Conservation (phyloP, 2,113 vertebrate species). For the Chaetops frenatus region DNA sequence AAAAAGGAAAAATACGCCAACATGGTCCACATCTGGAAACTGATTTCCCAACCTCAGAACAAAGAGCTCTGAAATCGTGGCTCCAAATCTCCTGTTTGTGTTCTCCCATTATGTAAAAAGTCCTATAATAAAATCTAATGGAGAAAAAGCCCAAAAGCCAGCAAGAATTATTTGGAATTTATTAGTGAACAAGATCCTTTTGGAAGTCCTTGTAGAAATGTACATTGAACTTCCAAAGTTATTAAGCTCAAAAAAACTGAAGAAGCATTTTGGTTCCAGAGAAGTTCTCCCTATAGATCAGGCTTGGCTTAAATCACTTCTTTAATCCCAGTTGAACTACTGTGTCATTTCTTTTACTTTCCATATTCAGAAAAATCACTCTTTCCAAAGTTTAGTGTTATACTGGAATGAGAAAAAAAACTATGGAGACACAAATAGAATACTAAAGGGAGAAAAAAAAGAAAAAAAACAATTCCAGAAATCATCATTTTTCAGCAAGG, state of each 20-base stretch:
- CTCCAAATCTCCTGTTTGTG: conserved; percentile 46
- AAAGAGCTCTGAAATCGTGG: conserved; percentile 48
- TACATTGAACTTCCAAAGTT: neutral
- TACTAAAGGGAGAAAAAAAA: neutral
- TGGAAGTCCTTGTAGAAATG: neutral
- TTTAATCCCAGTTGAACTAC: neutral
- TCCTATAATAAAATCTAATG: conserved; percentile 37
- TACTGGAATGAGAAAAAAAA: neutral
- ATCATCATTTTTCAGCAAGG: neutral
- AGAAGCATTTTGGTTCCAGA: neutral
- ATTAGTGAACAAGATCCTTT: neutral
- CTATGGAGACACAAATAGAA: neutral
- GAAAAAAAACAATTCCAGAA: neutral
- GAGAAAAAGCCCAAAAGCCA: neutral
- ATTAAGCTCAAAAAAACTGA: neutral
- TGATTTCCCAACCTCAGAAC: conserved; percentile 59
- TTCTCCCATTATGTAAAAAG: conserved; percentile 48
- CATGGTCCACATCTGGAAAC: conserved; percentile 62
- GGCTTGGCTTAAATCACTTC: neutral
- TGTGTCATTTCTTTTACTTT: neutral
- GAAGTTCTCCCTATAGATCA: neutral
- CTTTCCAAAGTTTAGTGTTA: neutral
- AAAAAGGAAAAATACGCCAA: neutral
- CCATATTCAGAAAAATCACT: neutral
- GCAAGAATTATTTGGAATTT: conserved; percentile 6